These are phyloP conservation scores for Fopius arisanus DNA, from an alignment of 1,140 invertebrate genomes.

Conservation along the genomic window DNA sequence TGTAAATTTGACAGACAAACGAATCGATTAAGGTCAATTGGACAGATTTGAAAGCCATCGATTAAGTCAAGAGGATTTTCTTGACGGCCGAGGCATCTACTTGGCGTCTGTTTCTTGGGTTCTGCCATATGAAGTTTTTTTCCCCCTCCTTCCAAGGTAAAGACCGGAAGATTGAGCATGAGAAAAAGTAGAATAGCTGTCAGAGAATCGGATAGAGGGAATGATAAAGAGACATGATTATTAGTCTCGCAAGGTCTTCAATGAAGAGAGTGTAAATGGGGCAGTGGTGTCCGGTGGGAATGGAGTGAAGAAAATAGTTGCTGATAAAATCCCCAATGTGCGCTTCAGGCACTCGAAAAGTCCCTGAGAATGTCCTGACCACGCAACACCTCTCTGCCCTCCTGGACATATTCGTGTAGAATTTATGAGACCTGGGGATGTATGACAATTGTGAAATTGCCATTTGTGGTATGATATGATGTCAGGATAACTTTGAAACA, in stretches of 20 bases:
- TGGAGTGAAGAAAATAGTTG: background rate
- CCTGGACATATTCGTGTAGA: background rate
- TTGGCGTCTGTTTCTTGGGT: background rate
- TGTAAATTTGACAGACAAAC: background rate
- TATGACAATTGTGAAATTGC: background rate
- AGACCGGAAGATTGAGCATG: background rate
- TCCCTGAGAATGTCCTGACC: background rate
- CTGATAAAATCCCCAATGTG: background rate
- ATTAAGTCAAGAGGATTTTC: background rate
- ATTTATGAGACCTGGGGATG: too few relatives aligned
- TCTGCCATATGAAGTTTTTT: background rate
- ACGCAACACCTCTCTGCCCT: background rate
- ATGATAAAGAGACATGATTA: background rate
- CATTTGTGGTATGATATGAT: background rate
- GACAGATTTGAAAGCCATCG: background rate
- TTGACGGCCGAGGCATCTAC: background rate
- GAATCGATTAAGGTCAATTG: conserved; percentile 14
- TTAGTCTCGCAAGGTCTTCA: background rate
- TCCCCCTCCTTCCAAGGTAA: background rate
- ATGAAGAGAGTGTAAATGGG: background rate
- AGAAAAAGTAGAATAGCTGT: background rate
- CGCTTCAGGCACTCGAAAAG: background rate
- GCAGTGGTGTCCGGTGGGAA: background rate
- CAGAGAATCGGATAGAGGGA: background rate
- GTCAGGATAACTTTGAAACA: background rate